Evolutionary conservation across 2,113 vertebrate genomes (phyloP), one percentile per base, ranked within the genome.

Genomic region (Syrrhaptes paradoxus): DNA sequence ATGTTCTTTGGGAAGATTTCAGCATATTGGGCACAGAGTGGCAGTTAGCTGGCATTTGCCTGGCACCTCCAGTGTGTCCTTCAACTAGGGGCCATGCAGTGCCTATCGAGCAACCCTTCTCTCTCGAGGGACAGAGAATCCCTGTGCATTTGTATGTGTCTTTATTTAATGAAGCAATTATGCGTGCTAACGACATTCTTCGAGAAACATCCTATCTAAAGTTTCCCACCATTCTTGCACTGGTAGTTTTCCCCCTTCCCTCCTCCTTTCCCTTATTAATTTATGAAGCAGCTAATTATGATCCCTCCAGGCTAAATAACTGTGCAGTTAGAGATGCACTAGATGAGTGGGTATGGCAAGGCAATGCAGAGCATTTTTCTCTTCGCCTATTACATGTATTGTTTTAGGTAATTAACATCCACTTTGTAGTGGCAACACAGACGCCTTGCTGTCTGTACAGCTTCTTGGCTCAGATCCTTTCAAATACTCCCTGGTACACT

Each of bases 361-460:
- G 94, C 96, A 97, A 95, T 72, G 93, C 95, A 90, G 96, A 98
- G 98, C 95, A 95, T 98, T 98, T 98, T 98, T 98, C 87, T 97
- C 97, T 95, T 96, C 92, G 98, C 97, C 98, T 97, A 97, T 98
- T 98, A 98, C 98, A 97, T 97, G 98, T 98, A 98, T 98, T 98
- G 98, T 98, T 98, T 98, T 98, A 98, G 98, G 98, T 98, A 98
- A 98, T 98, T 98, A 98, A 98, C 98, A 98, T 98, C 98, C 98
- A 98, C 98, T 98, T 98, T 98, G 97, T 98, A 98, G 98, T 98
- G 98, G 98, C 98, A 97, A 98, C 98, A 96, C 98, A 97, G 98
- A 98, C 98, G 98, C 98, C 98, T 98, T 97, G 88, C 98, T 98
- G 98, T 98, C 98, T 98, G 98, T 97, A 98, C 98, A 98, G 97